Percentiles rank a stretch among this genome's conserved stretches.
Conservation (phyloP, 2,888 invertebrate genomes). For the Eupithecia tripunctaria region DNA sequence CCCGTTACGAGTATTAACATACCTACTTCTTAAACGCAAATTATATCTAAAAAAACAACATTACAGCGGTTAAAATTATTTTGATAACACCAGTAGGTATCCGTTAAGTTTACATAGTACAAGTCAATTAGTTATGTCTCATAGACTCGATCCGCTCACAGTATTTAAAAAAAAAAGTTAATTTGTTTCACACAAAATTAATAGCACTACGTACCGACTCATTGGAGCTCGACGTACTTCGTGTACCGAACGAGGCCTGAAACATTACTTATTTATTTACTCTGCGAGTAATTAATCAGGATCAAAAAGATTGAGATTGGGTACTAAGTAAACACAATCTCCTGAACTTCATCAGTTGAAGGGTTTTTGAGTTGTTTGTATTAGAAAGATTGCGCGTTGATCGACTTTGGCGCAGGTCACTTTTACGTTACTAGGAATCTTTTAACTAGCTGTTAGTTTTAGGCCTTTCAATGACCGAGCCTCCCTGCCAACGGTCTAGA, state of each 20-base stretch:
- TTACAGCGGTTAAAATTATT: too few species aligned
- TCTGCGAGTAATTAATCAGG: conserved; percentile 17
- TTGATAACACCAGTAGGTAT: too few species aligned
- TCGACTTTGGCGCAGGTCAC: conserved; percentile 1
- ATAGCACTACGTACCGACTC: background rate
- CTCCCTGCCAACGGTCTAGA: background rate
- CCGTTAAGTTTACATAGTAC: too few species aligned
- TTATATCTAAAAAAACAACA: too few species aligned
- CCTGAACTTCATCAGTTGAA: conserved; percentile 9
- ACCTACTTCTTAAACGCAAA: too few species aligned
- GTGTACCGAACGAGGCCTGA: background rate
- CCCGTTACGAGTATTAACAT: too few species aligned
- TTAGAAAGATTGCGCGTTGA: background rate
- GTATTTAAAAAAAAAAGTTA: too few species aligned
- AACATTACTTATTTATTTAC: conserved; percentile 5
- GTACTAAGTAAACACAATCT: conserved; percentile 22
- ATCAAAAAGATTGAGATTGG: conserved; percentile 24
- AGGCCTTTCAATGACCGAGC: background rate
- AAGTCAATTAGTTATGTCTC: too few species aligned
- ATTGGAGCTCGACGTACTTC: background rate
- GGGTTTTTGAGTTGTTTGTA: conserved; percentile 16
- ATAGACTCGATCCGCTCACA: too few species aligned
- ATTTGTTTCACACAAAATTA: background rate
- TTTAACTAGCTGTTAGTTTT: conserved; percentile 1
- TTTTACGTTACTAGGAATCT: background rate